These are phyloP conservation scores for Carcharodon carcharias DNA, from an alignment of 2,797 vertebrate species.

Conservation along the genomic window DNA sequence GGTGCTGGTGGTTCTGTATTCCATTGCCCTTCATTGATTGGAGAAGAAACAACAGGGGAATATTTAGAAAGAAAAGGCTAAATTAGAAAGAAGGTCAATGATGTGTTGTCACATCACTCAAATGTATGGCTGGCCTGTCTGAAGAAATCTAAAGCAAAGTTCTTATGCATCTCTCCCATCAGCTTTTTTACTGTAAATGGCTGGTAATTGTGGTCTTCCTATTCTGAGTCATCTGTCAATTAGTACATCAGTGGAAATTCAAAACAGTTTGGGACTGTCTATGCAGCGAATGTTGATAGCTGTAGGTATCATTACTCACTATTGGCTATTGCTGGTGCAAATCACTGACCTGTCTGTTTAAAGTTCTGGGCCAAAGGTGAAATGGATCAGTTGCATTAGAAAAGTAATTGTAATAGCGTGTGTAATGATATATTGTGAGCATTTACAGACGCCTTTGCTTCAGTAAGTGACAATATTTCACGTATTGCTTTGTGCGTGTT, in stretches of 20 bases:
- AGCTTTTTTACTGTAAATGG: not conserved
- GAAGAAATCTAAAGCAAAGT: not conserved
- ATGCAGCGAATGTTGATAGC: not conserved
- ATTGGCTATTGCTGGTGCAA: not conserved
- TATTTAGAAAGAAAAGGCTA: not conserved
- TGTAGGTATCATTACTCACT: too few relatives aligned
- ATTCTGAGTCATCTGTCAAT: not conserved
- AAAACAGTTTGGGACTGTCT: not conserved
- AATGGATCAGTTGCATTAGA: not conserved
- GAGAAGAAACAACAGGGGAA: not conserved
- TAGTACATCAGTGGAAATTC: not conserved
- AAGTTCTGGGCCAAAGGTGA: not conserved
- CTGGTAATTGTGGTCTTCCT: not conserved
- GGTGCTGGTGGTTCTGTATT: not conserved
- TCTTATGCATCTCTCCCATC: not conserved
- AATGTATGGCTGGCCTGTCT: not conserved
- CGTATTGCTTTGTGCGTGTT: not conserved
- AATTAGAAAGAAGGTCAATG: not conserved
- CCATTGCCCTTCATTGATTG: not conserved
- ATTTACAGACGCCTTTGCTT: not conserved
- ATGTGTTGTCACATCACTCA: not conserved
- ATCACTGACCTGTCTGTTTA: not conserved
- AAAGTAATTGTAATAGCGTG: not conserved
- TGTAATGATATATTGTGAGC: not conserved
- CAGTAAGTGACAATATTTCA: constrained; percentile 8